Conservation (phyloP, 2,797 vertebrate species). For the Hydrocynus forskahlii region DNA sequence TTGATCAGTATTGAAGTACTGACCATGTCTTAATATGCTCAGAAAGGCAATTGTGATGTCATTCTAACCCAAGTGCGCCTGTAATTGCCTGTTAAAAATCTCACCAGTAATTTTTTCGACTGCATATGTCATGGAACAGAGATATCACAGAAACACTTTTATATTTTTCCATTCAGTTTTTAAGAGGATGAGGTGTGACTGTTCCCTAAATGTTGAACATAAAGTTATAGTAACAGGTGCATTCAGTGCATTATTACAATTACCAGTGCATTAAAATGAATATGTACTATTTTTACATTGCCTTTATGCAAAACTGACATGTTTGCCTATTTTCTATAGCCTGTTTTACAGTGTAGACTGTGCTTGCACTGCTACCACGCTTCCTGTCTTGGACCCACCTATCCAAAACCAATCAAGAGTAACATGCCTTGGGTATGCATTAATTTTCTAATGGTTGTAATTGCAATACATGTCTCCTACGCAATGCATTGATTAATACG, state of each 20-base stretch:
- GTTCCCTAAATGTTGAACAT: neutral
- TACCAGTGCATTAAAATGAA: too few relatives aligned
- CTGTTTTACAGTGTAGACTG: conserved; percentile 87
- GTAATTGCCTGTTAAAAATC: too few relatives aligned
- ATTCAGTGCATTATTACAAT: too few relatives aligned
- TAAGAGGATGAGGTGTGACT: neutral
- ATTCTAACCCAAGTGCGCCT: too few relatives aligned
- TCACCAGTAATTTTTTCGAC: neutral
- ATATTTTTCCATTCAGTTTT: too few relatives aligned
- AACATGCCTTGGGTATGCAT: conserved; percentile 83
- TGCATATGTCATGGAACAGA: too few relatives aligned
- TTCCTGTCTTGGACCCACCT: conserved; percentile 89
- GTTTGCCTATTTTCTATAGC: conserved; percentile 68
- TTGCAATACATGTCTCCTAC: neutral
- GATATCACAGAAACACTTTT: too few relatives aligned
- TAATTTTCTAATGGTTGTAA: neutral
- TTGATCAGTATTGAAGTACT: too few relatives aligned
- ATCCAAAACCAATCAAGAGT: conserved; percentile 85
- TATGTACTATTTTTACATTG: neutral
- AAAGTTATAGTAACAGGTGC: too few relatives aligned
- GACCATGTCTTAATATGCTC: too few relatives aligned
- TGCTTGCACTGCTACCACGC: conserved; percentile 90
- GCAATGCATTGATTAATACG: neutral
- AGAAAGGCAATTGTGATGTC: too few relatives aligned
- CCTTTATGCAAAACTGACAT: neutral